Evolutionary conservation across 2,888 invertebrate genomes (phyloP), one percentile per base, ranked within the genome.

Genomic region (Ichneumoninae sp.): DNA sequence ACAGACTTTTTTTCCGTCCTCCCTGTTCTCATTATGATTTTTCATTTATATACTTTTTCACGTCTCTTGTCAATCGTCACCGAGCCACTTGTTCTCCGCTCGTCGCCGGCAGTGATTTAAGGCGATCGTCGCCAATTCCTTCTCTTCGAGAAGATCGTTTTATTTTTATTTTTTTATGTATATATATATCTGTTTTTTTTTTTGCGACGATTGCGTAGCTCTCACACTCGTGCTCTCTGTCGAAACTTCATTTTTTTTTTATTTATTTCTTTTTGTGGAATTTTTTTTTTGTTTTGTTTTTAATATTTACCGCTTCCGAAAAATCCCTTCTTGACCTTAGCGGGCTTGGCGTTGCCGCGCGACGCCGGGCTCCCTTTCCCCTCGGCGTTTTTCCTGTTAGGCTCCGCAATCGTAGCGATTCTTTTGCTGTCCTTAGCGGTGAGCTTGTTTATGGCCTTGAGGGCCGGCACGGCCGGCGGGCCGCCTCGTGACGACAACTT

Each of bases 281-380:
- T 79, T 76, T 57, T 52, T 16, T 52, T 83, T 57, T 57, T 22
- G 26, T 57, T 22, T 57, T 65, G 50, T 65, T 33, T 70, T 75
- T 66, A 87, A 96, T 95, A 96, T 95, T 97, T 97, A 95, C 97
- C 97, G 95, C 96, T 96, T 95, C 96, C 97, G 94, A 97, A 96
- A 96, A 96, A 96, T 96, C 97, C 97, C 95, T 96, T 97, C 95
- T 96, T 96, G 91, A 96, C 96, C 94, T 96, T 96, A 83, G 95
- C 94, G 71, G 95, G 94, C 81, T 95, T 94, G 90, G 87, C 88
- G 91, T 87, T 86, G 30, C 69, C 69, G 66, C 78, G 77, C 16
- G 77, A 26, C 40, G 65, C 71, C 54, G 83, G 71, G 88, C 89
- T 90, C 77, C 89, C 89, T 87, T 89, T 89, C 88, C 89, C 83